Evolutionary conservation across 2,113 vertebrate genomes (phyloP).

Genomic region (Chaetura pelagica): DNA sequence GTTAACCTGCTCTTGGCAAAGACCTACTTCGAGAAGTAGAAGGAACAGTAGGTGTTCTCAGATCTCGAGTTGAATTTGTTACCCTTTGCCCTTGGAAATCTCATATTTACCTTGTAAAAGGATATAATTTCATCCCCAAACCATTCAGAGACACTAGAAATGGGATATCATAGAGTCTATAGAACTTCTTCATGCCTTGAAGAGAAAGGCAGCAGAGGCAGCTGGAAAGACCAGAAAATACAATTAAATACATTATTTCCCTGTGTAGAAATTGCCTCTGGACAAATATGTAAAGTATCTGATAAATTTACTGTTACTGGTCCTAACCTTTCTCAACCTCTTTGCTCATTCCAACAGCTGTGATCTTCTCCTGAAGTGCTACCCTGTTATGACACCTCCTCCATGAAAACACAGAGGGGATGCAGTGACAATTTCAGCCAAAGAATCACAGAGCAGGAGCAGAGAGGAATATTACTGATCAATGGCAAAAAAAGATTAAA

Average conservation of each 20-base stretch:
- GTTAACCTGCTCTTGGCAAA: not conserved
- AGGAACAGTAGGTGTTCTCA: not conserved
- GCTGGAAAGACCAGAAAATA: not conserved
- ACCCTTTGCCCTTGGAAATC: not conserved
- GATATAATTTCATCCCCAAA: not conserved
- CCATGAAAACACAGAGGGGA: not conserved
- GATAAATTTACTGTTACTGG: not conserved
- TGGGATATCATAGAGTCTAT: not conserved
- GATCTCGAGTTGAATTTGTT: not conserved
- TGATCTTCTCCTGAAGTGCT: not conserved
- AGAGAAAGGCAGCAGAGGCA: not conserved
- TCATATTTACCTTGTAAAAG: not conserved
- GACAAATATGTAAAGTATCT: not conserved
- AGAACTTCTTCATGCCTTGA: not conserved
- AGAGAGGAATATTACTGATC: slow-evolving; percentile 45
- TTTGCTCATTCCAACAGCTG: not conserved
- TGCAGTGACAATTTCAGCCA: slow-evolving; percentile 3
- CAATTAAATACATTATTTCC: not conserved
- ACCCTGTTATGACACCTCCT: not conserved
- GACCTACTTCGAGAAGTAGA: not conserved
- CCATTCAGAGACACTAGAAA: not conserved
- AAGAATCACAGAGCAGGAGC: not conserved
- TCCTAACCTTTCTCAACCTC: not conserved
- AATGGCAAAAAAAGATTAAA: slow-evolving; percentile 59
- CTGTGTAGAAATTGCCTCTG: not conserved